A percentile compares a stretch with the other conserved stretches of the same genome.
Conservation (phyloP, 2,888 invertebrate genomes). For the Amblyjoppa proteus region DNA sequence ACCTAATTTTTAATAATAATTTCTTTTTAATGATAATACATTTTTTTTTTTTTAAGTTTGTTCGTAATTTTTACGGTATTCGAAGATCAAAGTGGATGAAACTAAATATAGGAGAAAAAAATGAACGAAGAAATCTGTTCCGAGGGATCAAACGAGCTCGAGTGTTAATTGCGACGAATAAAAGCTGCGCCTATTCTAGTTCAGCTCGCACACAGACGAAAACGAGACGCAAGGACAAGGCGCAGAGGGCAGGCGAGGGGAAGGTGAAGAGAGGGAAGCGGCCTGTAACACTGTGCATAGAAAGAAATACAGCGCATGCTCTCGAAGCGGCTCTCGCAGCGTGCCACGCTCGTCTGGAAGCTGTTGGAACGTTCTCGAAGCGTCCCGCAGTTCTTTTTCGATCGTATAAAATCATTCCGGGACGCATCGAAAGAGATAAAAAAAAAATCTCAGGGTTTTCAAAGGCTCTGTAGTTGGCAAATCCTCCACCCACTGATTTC, state of each 20-base stretch:
- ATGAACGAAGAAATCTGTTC: background rate
- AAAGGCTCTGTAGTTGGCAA: background rate
- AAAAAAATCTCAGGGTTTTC: background rate
- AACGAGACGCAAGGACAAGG: slow-evolving; percentile 44
- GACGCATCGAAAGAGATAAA: background rate
- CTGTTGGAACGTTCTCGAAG: slow-evolving; percentile 53
- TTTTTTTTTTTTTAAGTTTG: no score
- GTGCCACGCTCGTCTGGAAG: slow-evolving; percentile 42
- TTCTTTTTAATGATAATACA: no score
- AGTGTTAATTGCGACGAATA: slow-evolving; percentile 9
- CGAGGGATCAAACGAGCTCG: background rate
- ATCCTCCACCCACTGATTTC: background rate
- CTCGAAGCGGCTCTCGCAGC: slow-evolving; percentile 11
- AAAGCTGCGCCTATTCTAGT: slow-evolving; percentile 13
- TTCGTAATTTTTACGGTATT: background rate
- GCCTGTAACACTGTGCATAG: background rate
- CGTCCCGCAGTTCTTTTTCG: slow-evolving; percentile 4
- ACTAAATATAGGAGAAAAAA: background rate
- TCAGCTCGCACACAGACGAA: slow-evolving; percentile 8
- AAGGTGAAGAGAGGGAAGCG: slow-evolving; percentile 3
- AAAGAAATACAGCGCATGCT: slow-evolving; percentile 22
- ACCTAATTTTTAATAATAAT: no score
- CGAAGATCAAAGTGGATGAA: background rate
- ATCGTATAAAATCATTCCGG: background rate
- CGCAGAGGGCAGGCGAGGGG: background rate